Base-by-base conservation (phyloP, 2,113 vertebrate genomes). In the Scopus umbretta region DNA sequence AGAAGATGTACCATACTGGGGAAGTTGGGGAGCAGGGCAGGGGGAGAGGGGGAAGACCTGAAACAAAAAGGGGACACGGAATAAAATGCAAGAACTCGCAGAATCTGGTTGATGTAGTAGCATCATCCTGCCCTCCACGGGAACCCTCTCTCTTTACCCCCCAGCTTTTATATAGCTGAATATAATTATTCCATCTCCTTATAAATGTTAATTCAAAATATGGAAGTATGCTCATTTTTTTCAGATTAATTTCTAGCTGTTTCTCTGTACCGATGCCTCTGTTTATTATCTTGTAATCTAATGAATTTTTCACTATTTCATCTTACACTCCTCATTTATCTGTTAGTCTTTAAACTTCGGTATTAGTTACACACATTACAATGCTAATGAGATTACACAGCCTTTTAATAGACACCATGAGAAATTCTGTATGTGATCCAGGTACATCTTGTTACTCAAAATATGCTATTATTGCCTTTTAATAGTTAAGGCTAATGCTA, bases 41-140 rank as follows among this genome's bases (percentile, higher is more conserved):
- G 2, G 1, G 5, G 7, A 2, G 3, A 22, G 40, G 14, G 27
- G 61, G 22, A 55, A 23, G 25, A 47, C 9, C 4, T 30, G 29
- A 42, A 85, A 81, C 5, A 47, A 59, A 76, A 91, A 9, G 0
- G 2, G 3, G 15, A 80, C 93, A 52, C 16, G 50, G 30, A 79
- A 21, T 30, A 84, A 72, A 79, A 72, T 18, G 5, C 15, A 85
- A 84, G 20, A 40, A 45, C 34, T 58, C 47, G 80, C n/a, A 76
- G 11, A 68, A 86, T 65, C n/a, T 79, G 30, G 25, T 26, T 75
- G 63, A 63, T 43, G 36, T 18, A 61, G 34, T 11, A 45, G 42
- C 42, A 88, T 23, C 21, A 80, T 23, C 9, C 27, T 43, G 9
- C 14, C 21, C 40, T 82, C 14, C 30, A n/a, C 9, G 5, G 53